A percentile compares a stretch with the other conserved stretches of the same genome.
Evolutionary conservation across 1,140 invertebrate species (phyloP).

Genomic region (Saccostrea cuccullata): DNA sequence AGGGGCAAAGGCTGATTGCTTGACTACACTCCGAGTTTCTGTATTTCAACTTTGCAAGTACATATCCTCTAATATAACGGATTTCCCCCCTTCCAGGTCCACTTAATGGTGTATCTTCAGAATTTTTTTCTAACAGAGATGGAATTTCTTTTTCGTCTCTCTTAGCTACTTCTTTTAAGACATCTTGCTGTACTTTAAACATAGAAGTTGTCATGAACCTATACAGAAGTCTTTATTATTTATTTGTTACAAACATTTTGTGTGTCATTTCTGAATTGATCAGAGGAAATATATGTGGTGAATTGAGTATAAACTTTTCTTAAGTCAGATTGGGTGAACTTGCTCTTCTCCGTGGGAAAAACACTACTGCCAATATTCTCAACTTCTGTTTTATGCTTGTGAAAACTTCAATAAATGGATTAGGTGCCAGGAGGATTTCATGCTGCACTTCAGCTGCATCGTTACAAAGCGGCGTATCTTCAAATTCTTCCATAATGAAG

Average conservation of each 20-base stretch:
- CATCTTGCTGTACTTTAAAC: slow-evolving; percentile 17
- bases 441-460: neutral
- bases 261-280: neutral
- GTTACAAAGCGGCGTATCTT: neutral
- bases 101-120: neutral
- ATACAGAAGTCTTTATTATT: neutral
- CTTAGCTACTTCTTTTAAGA: slow-evolving; percentile 1
- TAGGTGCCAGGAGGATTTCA: neutral
- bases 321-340: neutral
- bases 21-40: slow-evolving; percentile 8
- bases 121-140: neutral
- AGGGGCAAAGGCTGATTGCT: slow-evolving; percentile 26
- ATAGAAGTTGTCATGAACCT: slow-evolving; percentile 1
- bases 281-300: neutral
- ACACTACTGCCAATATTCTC: neutral
- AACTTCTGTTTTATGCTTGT: neutral
- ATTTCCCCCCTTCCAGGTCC: slow-evolving; percentile 41
- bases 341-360: neutral
- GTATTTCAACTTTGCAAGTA: slow-evolving; percentile 44
- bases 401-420: neutral
- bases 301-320: neutral
- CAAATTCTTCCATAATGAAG: neutral
- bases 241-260: neutral
- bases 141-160: slow-evolving; percentile 41
- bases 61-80: slow-evolving; percentile 49